Evolutionary conservation across 2,113 vertebrate species (phyloP).

Genomic region (Pygoscelis antarcticus): DNA sequence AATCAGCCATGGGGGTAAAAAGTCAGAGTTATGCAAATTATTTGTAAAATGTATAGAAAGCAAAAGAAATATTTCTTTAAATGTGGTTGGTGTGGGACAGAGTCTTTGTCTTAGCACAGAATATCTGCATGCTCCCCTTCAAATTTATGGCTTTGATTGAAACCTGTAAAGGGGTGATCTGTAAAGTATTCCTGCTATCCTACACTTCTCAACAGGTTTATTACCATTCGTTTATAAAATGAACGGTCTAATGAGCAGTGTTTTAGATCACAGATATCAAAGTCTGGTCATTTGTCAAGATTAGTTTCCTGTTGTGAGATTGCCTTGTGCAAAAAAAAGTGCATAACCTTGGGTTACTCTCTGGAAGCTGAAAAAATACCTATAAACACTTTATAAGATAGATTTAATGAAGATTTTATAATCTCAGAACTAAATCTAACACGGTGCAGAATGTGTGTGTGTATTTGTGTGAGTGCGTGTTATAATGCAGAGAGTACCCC

Average conservation of each 20-base stretch:
- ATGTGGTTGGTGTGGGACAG: neutral
- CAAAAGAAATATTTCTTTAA: neutral
- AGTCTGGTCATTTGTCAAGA: constrained; percentile 70
- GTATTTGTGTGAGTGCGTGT: neutral
- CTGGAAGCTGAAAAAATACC: constrained; percentile 33
- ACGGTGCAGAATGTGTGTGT: fast-evolving
- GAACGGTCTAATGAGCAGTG: constrained; percentile 67
- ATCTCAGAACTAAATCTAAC: neutral
- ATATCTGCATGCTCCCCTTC: neutral
- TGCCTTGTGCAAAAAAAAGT: constrained; percentile 36
- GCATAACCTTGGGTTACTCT: constrained; percentile 29
- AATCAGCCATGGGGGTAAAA: constrained; percentile 40
- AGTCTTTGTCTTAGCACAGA: constrained; percentile 9
- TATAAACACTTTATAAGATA: constrained; percentile 4
- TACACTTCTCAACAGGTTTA: constrained; percentile 67
- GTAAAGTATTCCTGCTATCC: constrained; percentile 68
- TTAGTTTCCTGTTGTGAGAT: constrained; percentile 68
- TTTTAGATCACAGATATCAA: constrained; percentile 67
- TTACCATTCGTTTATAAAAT: constrained; percentile 61
- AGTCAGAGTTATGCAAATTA: constrained; percentile 46
- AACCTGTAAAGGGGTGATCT: constrained; percentile 64
- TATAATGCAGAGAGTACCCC: too few relatives aligned
- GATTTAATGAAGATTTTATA: constrained; percentile 12
- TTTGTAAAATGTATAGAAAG: constrained; percentile 31
- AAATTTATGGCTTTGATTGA: constrained; percentile 45